Evolutionary conservation across 1,140 invertebrate species (phyloP).

Genomic region (Drosophila leontia): DNA sequence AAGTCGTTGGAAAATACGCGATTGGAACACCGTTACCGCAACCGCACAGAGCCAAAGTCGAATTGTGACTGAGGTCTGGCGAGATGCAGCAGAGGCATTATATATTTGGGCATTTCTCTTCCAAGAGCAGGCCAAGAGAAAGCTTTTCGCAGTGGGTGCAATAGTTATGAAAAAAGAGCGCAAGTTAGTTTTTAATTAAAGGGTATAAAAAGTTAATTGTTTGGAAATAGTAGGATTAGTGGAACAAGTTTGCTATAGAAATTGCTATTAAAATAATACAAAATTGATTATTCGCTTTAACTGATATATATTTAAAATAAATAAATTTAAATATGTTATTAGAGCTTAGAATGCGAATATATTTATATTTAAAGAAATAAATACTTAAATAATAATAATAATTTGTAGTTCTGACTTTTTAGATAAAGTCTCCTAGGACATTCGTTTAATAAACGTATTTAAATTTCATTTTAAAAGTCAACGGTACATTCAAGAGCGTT

Average conservation of each 20-base stretch:
- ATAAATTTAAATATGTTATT: too few relatives aligned
- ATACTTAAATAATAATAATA: neutral
- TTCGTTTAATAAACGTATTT: neutral
- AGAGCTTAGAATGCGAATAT: too few relatives aligned
- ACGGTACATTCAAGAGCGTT: neutral
- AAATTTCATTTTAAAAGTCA: neutral
- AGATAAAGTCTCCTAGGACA: neutral
- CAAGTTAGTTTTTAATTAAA: neutral
- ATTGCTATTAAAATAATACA: neutral
- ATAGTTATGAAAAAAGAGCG: neutral
- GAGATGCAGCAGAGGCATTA: slow-evolving; percentile 53
- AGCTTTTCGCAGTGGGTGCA: slow-evolving; percentile 34
- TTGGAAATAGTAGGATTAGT: neutral
- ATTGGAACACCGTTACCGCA: slow-evolving; percentile 9
- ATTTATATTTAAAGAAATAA: too few relatives aligned
- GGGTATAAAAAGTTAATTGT: neutral
- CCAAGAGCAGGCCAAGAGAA: slow-evolving; percentile 31
- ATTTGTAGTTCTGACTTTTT: neutral
- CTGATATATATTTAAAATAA: neutral
- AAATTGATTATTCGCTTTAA: neutral
- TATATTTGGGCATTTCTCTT: slow-evolving; percentile 50
- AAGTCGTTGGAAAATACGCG: slow-evolving; percentile 17
- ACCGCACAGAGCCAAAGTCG: slow-evolving; percentile 45
- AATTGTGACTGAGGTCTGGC: slow-evolving; percentile 62
- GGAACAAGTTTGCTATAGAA: neutral